Percentiles rank a stretch among this genome's conserved stretches.
Evolutionary conservation across 2,113 vertebrate species (phyloP).

Genomic region (Varanus salvator): DNA sequence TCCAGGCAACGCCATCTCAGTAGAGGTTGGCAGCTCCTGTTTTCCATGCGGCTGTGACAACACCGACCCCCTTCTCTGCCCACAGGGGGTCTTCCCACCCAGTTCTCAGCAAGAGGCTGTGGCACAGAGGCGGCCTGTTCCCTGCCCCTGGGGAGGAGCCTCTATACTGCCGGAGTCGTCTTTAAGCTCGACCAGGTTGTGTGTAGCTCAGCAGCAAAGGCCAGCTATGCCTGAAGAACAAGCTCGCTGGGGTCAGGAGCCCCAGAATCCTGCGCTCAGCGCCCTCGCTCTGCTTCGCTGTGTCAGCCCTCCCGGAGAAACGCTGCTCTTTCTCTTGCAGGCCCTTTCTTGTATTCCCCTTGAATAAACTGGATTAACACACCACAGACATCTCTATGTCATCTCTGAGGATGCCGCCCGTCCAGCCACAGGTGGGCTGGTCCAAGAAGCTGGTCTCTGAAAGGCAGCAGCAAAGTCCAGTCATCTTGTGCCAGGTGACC

Average conservation of each 20-base stretch:
- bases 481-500: too few species aligned
- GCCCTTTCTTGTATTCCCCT: not conserved
- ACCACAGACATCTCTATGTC: not conserved
- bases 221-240: not conserved
- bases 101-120: not conserved
- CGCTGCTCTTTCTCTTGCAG: not conserved
- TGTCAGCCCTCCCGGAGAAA: not conserved
- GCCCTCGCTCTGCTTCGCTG: fast-evolving
- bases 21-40: not conserved
- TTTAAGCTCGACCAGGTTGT: not conserved
- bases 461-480: not conserved
- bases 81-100: not conserved
- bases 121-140: not conserved
- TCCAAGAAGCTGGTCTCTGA: not conserved
- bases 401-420: not conserved
- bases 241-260: not conserved
- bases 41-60: not conserved
- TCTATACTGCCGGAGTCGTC: not conserved
- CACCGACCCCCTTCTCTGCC: not conserved
- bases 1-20: too few species aligned
- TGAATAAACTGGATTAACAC: not conserved
- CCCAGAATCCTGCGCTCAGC: not conserved
- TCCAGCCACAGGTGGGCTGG: not conserved
- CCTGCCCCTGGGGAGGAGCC: not conserved
- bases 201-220: not conserved